A percentile compares a stretch with the other conserved stretches of the same genome.
phyloP scores from a whole-genome alignment of 2,888 invertebrate species.

The Leuctra nigra region DNA sequence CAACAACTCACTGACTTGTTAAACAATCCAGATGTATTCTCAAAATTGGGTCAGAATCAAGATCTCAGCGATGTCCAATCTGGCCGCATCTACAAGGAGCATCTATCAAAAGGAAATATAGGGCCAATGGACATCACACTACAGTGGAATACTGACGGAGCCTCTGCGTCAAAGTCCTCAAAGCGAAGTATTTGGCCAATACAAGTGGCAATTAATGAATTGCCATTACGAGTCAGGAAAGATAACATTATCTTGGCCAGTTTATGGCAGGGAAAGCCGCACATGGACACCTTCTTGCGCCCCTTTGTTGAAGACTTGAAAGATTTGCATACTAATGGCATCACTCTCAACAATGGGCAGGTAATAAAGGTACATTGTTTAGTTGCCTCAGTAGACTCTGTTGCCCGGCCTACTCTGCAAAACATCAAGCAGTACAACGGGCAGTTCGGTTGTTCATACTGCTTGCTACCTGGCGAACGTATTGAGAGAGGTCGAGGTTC shows the following conservation, averaged over 20 bases:
- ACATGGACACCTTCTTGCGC: neutral
- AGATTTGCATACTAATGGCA: neutral
- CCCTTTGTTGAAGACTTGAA: neutral
- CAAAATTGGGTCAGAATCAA: neutral
- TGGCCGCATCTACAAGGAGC: neutral
- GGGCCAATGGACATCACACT: slow-evolving; percentile 2
- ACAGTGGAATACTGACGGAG: slow-evolving; percentile 6
- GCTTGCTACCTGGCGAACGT: neutral
- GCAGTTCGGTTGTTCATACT: slow-evolving; percentile 2
- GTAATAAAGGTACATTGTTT: neutral
- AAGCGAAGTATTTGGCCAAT: neutral
- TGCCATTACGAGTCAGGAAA: neutral
- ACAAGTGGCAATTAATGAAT: neutral
- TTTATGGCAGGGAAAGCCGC: neutral
- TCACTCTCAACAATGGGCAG: neutral
- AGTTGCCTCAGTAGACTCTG: slow-evolving; percentile 8
- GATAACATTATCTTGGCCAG: neutral
- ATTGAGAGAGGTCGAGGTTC: neutral
- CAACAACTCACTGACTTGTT: neutral
- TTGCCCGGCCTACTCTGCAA: slow-evolving; percentile 3
- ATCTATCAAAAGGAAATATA: neutral
- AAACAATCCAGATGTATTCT: neutral
- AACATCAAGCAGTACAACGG: slow-evolving; percentile 9
- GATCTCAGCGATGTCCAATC: neutral
- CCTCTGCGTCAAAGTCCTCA: slow-evolving; percentile 1